Conservation (phyloP, 2,113 vertebrate genomes). For the Camelus dromedarius region DNA sequence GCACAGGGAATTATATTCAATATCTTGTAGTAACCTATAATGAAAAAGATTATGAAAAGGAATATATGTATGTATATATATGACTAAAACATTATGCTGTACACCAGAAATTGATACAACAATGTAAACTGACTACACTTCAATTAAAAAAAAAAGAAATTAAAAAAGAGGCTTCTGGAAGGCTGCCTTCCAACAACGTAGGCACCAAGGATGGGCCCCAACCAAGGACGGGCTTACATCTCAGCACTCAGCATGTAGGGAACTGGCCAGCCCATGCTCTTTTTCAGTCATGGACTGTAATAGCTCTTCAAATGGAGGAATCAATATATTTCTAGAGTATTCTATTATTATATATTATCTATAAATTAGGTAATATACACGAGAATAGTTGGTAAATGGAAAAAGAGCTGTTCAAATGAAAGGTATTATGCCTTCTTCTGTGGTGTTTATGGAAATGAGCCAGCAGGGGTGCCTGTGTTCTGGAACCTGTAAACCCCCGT, state of each 20-base stretch:
- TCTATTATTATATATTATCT: slow-evolving; percentile 60
- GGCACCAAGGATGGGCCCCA: not conserved
- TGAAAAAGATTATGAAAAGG: no score
- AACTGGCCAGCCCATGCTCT: not conserved
- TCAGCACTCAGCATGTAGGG: not conserved
- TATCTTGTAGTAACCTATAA: no score
- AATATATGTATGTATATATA: no score
- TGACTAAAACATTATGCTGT: no score
- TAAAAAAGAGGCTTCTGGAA: not conserved
- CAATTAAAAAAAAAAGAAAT: no score
- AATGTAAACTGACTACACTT: no score
- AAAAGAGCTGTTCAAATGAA: slow-evolving; percentile 48
- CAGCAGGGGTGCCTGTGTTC: not conserved
- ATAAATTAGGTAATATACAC: slow-evolving; percentile 72
- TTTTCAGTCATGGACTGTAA: slow-evolving; percentile 33
- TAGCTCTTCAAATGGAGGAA: slow-evolving; percentile 44
- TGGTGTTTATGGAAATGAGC: slow-evolving; percentile 62
- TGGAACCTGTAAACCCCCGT: slow-evolving; percentile 42
- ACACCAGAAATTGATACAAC: no score
- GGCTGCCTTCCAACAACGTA: not conserved
- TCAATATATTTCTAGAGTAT: slow-evolving; percentile 39
- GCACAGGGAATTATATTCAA: no score
- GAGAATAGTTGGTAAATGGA: slow-evolving; percentile 46
- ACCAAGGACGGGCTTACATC: not conserved
- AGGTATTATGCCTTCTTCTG: slow-evolving; percentile 47